These are phyloP conservation scores for Typhlichthys eigenmanni DNA, from an alignment of 2,797 vertebrate genomes.

Conservation along the genomic window DNA sequence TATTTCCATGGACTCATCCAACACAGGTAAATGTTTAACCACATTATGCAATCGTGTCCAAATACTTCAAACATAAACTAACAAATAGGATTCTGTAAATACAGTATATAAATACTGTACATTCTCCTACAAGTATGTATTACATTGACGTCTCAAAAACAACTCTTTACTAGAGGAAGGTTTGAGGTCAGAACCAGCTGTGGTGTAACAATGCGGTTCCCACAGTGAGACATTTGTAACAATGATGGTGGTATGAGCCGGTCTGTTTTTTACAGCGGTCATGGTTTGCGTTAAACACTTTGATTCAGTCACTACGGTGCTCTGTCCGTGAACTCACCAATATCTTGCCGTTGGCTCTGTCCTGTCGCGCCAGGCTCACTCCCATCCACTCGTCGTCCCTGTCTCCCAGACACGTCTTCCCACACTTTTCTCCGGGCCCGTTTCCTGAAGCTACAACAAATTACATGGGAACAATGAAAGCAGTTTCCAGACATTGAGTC, in stretches of 20 bases:
- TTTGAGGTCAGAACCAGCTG: slow-evolving; percentile 55
- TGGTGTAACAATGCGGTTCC: slow-evolving; percentile 57
- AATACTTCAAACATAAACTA: slow-evolving; percentile 19
- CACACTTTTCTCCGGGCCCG: slow-evolving; percentile 83
- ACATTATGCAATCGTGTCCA: slow-evolving; percentile 54
- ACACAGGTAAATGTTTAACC: slow-evolving; percentile 45
- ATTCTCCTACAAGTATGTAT: too few relatives aligned
- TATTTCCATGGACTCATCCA: slow-evolving; percentile 33
- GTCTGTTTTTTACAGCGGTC: slow-evolving; percentile 44
- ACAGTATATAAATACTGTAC: neutral
- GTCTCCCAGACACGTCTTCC: slow-evolving; percentile 95
- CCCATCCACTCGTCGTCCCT: slow-evolving; percentile 98
- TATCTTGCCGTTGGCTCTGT: slow-evolving; percentile 83
- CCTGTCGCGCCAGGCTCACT: slow-evolving; percentile 93
- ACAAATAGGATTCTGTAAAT: slow-evolving; percentile 7
- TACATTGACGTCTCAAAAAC: neutral
- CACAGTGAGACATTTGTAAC: slow-evolving; percentile 52
- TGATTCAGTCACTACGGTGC: slow-evolving; percentile 14
- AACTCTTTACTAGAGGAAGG: slow-evolving; percentile 8
- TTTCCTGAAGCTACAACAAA: slow-evolving; percentile 77
- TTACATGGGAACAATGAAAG: slow-evolving; percentile 44
- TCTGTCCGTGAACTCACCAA: slow-evolving; percentile 81
- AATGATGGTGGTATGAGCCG: slow-evolving; percentile 58
- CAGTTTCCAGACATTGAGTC: slow-evolving; percentile 47
- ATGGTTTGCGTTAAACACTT: slow-evolving; percentile 48